Evolutionary conservation across 1,140 invertebrate species (phyloP).

Genomic region (Apis mellifera): Amel_HAv3.1 CM009935.2:3296001-3296500

Average conservation of each 20-base stretch:
- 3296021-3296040: neutral
- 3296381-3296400: slow-evolving; percentile 71
- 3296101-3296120: neutral
- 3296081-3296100: neutral
- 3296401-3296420: slow-evolving; percentile 75
- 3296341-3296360: slow-evolving; percentile 67
- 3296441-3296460: slow-evolving; percentile 72
- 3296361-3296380: slow-evolving; percentile 62
- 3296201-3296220: neutral
- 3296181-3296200: neutral
- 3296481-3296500: slow-evolving; percentile 26
- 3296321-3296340: slow-evolving; percentile 26
- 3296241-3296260: slow-evolving; percentile 18
- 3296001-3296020: neutral
- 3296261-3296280: slow-evolving; percentile 4
- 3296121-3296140: neutral
- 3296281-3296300: slow-evolving; percentile 3
- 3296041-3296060: neutral
- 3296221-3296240: neutral
- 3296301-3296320: slow-evolving; percentile 10
- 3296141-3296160: neutral
- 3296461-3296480: slow-evolving; percentile 65
- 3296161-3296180: neutral
- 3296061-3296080: neutral
- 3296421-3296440: slow-evolving; percentile 71